These are phyloP conservation scores for Pegea sp. DNA, from an alignment of 23 tunicate species.

Conservation along the genomic window DNA sequence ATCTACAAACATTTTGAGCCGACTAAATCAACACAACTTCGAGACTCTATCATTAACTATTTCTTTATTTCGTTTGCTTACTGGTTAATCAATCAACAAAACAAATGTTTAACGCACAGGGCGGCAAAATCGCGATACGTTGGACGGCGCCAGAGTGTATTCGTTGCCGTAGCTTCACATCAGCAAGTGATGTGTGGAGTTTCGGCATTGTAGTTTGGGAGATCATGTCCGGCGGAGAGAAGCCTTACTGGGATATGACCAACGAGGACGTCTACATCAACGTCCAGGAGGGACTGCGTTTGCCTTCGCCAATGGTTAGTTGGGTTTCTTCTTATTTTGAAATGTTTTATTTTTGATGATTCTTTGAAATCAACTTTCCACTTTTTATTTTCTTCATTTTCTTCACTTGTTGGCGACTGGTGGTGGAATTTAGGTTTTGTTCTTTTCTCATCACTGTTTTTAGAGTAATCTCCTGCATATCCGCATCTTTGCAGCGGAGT, in stretches of 20 bases:
- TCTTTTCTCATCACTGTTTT: too few species aligned
- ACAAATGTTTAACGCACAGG: conserved; percentile 12
- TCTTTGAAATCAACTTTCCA: too few species aligned
- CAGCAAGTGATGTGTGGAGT: conserved; percentile 98
- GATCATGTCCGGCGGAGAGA: conserved; percentile 97
- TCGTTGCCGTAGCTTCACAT: conserved; percentile 36
- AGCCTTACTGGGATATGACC: conserved; percentile 96
- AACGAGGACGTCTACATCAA: conserved; percentile 65
- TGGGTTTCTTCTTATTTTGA: not conserved
- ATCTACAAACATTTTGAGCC: too few species aligned
- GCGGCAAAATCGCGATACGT: conserved; percentile 95
- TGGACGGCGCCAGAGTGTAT: conserved; percentile 99
- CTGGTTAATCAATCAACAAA: too few species aligned
- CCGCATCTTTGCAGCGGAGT: too few species aligned
- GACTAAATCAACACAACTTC: too few species aligned
- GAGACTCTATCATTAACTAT: too few species aligned
- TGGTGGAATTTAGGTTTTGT: too few species aligned
- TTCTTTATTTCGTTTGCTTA: too few species aligned
- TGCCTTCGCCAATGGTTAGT: conserved; percentile 79
- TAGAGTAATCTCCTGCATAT: too few species aligned
- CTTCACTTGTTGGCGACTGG: too few species aligned
- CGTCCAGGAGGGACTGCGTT: conserved; percentile 62
- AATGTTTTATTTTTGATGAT: not conserved
- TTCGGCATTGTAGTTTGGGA: conserved; percentile 97
- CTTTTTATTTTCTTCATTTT: too few species aligned